Evolutionary conservation across 2,797 vertebrate genomes (phyloP), one percentile per base, ranked within the genome.

Genomic region (Arctocebus calabarensis): DNA sequence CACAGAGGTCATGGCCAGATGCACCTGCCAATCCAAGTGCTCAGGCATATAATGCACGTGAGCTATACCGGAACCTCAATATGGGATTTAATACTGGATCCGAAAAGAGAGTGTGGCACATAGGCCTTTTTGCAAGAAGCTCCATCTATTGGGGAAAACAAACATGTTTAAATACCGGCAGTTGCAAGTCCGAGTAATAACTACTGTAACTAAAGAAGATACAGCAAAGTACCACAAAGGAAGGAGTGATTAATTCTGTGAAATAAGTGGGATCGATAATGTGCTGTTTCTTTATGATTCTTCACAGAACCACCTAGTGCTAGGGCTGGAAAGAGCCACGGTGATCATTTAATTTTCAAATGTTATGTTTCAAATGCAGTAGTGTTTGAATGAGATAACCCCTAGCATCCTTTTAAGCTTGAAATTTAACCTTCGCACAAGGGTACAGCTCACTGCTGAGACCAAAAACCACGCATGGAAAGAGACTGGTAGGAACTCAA

Each of bases 21-120:
- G 4, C 2, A 13, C 61, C 34, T 2, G 22, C 22, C 59, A 20
- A 5, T 62, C 29, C 1, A 37, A 29, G n/a, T 2, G 14, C 14
- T 34, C 0, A 0, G 8, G 3, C 5, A 22, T 4, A 16, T 1
- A 7, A 0, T n/a, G 3, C 25, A 27, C 11, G 3, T 5, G 12
- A 37, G 62, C 5, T 13, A 34, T 6, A 5, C 6, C 14, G 3
- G 16, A 7, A 32, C 57, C 87, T 59, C 59, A 25, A 0, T 0
- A 19, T 0, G 7, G 13, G 23, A 3, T 14, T 3, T 37, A 88
- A 40, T 17, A 14, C 7, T 9, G 40, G 48, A 9, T 17, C n/a
- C 32, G 32, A 2, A 59, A 79, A 71, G 12, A 55, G 40, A 68
- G 25, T 40, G 14, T 0, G 0, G 29, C 20, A 3, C 13, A 2